A percentile compares a stretch with the other conserved stretches of the same genome.
Conservation (phyloP, 2,888 invertebrate species). For the Liopterus haemorrhoidalis region DNA sequence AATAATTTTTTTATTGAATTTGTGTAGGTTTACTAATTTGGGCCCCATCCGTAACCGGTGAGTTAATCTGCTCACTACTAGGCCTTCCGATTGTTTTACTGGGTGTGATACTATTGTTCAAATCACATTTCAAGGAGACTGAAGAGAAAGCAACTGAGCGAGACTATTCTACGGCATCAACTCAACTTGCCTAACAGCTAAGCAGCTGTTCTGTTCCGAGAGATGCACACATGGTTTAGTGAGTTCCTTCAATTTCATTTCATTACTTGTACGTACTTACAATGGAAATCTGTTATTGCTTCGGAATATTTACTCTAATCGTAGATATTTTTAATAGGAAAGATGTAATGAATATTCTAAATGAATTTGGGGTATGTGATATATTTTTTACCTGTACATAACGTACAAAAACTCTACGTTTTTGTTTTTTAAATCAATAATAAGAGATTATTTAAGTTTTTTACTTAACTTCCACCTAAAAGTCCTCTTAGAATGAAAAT, state of each 20-base stretch:
- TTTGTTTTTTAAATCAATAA: no score
- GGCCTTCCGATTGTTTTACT: conserved; percentile 54
- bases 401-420: no score
- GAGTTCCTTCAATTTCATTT: conserved; percentile 14
- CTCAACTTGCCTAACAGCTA: conserved; percentile 23
- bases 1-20: conserved; percentile 25
- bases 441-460: no score
- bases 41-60: conserved; percentile 56
- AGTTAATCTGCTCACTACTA: conserved; percentile 54
- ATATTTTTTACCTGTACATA: no score
- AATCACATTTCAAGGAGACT: conserved; percentile 49
- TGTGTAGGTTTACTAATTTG: conserved; percentile 49
- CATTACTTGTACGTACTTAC: no score
- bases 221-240: conserved; percentile 18
- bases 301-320: no score
- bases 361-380: no score
- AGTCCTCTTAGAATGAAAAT: no score
- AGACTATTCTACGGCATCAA: conserved; percentile 19
- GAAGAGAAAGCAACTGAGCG: conserved; percentile 16
- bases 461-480: no score
- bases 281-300: no score
- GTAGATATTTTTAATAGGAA: no score
- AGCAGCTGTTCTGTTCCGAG: conserved; percentile 6
- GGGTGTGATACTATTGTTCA: conserved; percentile 50
- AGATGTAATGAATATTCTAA: no score